A percentile compares a stretch with the other conserved stretches of the same genome.
Conservation (phyloP, 2,797 vertebrate species). For the Lindbergichthys nudifrons region DNA sequence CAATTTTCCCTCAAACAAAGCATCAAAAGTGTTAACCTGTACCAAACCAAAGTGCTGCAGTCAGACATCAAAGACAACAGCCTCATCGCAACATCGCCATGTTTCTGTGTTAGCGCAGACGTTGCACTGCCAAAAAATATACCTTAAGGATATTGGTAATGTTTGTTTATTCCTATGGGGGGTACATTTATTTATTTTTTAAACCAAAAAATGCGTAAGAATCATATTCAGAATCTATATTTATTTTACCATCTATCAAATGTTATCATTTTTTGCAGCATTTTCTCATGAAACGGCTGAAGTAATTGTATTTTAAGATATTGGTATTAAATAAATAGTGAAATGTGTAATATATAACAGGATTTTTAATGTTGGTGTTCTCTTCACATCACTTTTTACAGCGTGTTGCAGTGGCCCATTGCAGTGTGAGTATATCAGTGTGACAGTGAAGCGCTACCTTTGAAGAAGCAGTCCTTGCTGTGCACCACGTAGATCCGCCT, state of each 20-base stretch:
- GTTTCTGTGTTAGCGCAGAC: background rate
- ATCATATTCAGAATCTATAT: background rate
- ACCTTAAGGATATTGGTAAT: background rate
- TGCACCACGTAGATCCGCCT: constrained; percentile 88
- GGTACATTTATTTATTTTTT: no score
- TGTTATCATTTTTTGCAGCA: background rate
- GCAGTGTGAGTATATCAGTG: background rate
- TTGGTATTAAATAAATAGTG: background rate
- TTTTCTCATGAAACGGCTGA: no score
- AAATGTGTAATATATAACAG: background rate
- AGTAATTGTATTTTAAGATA: background rate
- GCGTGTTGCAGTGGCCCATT: background rate
- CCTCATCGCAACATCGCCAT: background rate
- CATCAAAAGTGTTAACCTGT: constrained; percentile 34
- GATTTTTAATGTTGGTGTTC: background rate
- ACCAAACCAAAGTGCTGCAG: background rate
- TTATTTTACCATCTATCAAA: background rate
- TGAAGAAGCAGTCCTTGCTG: constrained; percentile 97
- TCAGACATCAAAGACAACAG: constrained; percentile 31
- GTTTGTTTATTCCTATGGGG: background rate
- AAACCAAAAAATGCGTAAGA: no score
- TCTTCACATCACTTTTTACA: background rate
- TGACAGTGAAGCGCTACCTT: constrained; percentile 84
- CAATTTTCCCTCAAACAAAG: constrained; percentile 30
- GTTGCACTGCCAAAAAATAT: background rate